Evolutionary conservation across 2,113 vertebrate species (phyloP).

Genomic region (Cyanoliseus patagonus): DNA sequence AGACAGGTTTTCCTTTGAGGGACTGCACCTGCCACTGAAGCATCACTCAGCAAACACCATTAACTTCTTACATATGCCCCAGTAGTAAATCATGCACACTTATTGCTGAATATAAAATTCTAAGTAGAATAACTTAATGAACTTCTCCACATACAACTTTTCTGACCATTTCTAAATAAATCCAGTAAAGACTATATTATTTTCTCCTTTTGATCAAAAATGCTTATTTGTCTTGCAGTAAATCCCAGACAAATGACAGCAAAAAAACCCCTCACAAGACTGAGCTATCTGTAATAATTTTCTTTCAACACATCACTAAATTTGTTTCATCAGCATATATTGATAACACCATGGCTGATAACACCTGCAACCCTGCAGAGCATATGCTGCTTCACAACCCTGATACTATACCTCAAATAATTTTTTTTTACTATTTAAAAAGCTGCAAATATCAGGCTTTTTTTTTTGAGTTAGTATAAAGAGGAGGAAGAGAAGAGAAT

Average conservation of each 20-base stretch:
- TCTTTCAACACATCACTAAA: not conserved
- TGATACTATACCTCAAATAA: not conserved
- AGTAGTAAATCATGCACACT: accelerated
- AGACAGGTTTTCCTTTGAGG: not conserved
- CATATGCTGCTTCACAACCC: not conserved
- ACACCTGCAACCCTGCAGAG: not conserved
- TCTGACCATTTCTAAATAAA: not conserved
- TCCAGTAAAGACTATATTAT: not conserved
- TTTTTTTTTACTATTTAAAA: not conserved
- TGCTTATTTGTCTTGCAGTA: not conserved
- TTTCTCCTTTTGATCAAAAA: not conserved
- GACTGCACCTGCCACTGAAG: accelerated
- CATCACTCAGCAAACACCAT: not conserved
- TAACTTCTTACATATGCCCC: accelerated
- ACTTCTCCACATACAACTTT: not conserved
- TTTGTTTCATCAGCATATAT: not conserved
- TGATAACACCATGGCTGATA: not conserved
- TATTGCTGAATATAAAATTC: not conserved
- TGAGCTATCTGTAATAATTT: not conserved
- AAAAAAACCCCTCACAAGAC: not conserved
- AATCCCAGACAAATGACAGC: not conserved
- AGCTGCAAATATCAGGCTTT: not conserved
- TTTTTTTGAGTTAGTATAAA: not conserved
- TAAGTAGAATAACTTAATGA: not conserved
- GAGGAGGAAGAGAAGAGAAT: not conserved